Conservation (phyloP, 2,113 vertebrate genomes). For the Syrrhaptes paradoxus region DNA sequence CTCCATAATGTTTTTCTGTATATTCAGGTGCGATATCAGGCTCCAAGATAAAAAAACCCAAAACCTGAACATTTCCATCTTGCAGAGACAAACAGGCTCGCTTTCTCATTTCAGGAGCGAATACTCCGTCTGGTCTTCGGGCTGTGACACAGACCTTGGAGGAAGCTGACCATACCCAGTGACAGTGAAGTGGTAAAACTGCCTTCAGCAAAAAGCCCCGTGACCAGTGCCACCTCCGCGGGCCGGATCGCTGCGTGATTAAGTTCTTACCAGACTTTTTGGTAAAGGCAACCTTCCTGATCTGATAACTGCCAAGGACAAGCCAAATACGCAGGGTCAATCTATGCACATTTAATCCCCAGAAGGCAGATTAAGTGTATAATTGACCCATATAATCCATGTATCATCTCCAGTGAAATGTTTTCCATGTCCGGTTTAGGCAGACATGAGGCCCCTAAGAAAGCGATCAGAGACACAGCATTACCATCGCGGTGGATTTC, state of each 20-base stretch:
- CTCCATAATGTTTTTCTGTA: background rate
- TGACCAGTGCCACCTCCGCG: conserved; percentile 17
- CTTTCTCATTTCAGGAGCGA: background rate
- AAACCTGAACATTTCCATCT: background rate
- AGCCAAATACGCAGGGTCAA: conserved; percentile 93
- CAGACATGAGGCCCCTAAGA: conserved; percentile 73
- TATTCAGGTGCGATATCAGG: background rate
- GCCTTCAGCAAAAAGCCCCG: conserved; percentile 57
- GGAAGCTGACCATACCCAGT: conserved; percentile 24
- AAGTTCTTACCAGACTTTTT: conserved; percentile 82
- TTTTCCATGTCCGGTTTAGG: conserved; percentile 73
- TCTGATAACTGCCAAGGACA: conserved; percentile 95
- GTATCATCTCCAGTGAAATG: conserved; percentile 86
- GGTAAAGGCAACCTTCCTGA: conserved; percentile 86
- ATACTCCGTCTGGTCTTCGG: conserved; percentile 44
- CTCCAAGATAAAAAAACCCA: background rate
- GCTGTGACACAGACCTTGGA: conserved; percentile 36
- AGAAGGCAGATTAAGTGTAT: conserved; percentile 98
- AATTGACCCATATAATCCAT: conserved; percentile 98
- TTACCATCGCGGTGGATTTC: conserved; percentile 84
- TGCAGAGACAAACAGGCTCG: background rate
- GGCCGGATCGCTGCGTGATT: conserved; percentile 70
- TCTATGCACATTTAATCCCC: conserved; percentile 91
- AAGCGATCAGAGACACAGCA: conserved; percentile 70
- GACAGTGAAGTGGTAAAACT: conserved; percentile 76